Evolutionary conservation across 2,113 vertebrate species (phyloP).

Genomic region (Poeciliopsis occidentalis): DNA sequence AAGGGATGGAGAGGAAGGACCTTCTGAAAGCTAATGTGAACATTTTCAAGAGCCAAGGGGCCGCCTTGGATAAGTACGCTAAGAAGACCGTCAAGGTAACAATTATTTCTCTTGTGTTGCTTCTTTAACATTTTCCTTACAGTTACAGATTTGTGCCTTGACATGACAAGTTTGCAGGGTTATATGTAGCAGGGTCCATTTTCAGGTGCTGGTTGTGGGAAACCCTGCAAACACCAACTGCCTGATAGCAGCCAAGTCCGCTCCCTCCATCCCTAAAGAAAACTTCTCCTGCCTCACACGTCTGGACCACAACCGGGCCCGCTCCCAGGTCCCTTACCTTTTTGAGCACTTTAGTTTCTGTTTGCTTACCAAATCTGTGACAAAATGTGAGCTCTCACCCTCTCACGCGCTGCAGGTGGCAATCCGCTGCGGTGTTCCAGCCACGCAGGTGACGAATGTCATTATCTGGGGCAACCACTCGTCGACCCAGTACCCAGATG

Average conservation of each 20-base stretch:
- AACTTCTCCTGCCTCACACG: constrained; percentile 98
- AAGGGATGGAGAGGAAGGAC: constrained; percentile 98
- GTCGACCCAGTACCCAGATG: constrained; percentile 97
- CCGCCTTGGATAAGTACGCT: constrained; percentile 92
- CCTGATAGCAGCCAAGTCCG: constrained; percentile 92
- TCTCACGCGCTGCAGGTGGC: constrained; percentile 83
- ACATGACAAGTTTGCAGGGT: too few species aligned
- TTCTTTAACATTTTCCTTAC: neutral
- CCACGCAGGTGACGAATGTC: constrained; percentile 91
- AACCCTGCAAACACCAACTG: constrained; percentile 99
- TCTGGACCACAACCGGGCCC: constrained; percentile 97
- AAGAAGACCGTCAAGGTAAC: constrained; percentile 96
- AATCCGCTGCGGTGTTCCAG: constrained; percentile 87
- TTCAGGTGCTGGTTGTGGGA: constrained; percentile 94
- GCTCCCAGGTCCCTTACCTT: constrained; percentile 84
- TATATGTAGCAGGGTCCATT: neutral
- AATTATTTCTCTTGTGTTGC: neutral
- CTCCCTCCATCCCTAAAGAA: constrained; percentile 96
- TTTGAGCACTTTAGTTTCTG: neutral
- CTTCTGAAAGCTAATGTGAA: constrained; percentile 95
- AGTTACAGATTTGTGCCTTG: neutral
- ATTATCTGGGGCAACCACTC: constrained; percentile 99
- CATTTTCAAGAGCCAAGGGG: constrained; percentile 95
- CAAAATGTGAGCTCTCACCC: neutral
- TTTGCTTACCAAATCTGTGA: neutral